These are phyloP conservation scores for Venustaconcha ellipsiformis DNA, from an alignment of 1,140 invertebrate species.

Conservation along the genomic window DNA sequence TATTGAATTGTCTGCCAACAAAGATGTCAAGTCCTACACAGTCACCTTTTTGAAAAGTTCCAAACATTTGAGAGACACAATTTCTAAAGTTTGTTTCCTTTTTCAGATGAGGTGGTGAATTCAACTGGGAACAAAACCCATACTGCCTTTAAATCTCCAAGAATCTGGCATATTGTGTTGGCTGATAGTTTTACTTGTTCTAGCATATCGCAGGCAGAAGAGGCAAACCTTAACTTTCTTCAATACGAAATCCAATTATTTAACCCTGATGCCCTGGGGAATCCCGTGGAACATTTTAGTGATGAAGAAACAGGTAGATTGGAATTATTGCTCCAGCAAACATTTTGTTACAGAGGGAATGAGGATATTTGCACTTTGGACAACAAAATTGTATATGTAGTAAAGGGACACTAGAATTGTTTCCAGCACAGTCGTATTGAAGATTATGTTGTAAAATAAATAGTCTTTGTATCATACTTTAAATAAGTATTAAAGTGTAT, in stretches of 20 bases:
- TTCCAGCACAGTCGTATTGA: too few species aligned
- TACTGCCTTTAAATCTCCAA: slow-evolving; percentile 41
- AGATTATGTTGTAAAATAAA: too few species aligned
- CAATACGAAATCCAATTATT: slow-evolving; percentile 56
- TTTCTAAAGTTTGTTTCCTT: slow-evolving; percentile 10
- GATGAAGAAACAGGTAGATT: slow-evolving; percentile 59
- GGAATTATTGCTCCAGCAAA: background rate
- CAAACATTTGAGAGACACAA: too few species aligned
- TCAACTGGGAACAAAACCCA: slow-evolving; percentile 46
- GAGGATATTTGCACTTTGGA: background rate
- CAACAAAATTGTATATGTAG: too few species aligned
- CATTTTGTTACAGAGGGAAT: background rate
- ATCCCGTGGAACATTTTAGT: slow-evolving; percentile 63
- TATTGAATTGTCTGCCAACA: too few species aligned
- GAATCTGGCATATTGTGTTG: slow-evolving; percentile 59
- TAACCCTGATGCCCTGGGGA: slow-evolving; percentile 60
- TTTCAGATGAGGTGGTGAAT: slow-evolving; percentile 47
- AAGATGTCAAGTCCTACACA: too few species aligned
- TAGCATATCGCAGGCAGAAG: slow-evolving; percentile 12
- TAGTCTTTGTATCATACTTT: too few species aligned
- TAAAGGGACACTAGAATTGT: too few species aligned
- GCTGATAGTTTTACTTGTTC: slow-evolving; percentile 57
- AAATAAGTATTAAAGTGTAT: too few species aligned
- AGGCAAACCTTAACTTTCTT: slow-evolving; percentile 35
- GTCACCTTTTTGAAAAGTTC: too few species aligned